Evolutionary conservation across 1,140 invertebrate genomes (phyloP).

Genomic region (Aphaenogaster ashmeadi): DNA sequence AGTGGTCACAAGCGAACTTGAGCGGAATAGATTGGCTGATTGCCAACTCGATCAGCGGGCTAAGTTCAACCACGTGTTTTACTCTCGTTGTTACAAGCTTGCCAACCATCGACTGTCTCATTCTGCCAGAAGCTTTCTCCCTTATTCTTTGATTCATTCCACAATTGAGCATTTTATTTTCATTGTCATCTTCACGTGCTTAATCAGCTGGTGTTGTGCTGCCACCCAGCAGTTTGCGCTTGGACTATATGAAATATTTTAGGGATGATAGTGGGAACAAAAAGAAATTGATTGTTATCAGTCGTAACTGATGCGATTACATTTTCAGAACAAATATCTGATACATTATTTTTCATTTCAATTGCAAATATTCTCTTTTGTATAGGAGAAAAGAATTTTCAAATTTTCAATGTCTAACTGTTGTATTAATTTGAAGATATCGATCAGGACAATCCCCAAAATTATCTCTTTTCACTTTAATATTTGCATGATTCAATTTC

Average conservation of each 20-base stretch:
- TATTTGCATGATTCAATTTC: background rate
- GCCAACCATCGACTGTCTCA: slow-evolving; percentile 15
- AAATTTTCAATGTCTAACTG: background rate
- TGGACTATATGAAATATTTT: slow-evolving; percentile 31
- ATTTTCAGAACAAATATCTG: background rate
- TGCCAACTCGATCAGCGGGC: slow-evolving; percentile 63
- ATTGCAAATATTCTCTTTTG: background rate
- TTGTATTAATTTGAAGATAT: background rate
- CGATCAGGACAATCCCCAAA: background rate
- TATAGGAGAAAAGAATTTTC: background rate
- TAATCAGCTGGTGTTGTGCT: slow-evolving; percentile 2
- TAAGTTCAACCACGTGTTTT: slow-evolving; percentile 60
- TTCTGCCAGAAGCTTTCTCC: slow-evolving; percentile 1
- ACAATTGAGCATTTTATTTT: background rate
- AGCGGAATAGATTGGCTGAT: slow-evolving; percentile 49
- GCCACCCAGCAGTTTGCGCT: background rate
- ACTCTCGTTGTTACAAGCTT: background rate
- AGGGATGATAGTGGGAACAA: background rate
- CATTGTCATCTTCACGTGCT: background rate
- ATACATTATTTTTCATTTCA: background rate
- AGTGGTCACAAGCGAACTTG: slow-evolving; percentile 37
- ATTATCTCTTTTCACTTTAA: background rate
- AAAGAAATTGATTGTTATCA: slow-evolving; percentile 10
- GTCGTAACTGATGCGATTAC: background rate
- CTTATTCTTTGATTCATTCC: background rate